Evolutionary conservation across 2,113 vertebrate species (phyloP), one percentile per base, ranked within the genome.

Genomic region (Zosterops lateralis): DNA sequence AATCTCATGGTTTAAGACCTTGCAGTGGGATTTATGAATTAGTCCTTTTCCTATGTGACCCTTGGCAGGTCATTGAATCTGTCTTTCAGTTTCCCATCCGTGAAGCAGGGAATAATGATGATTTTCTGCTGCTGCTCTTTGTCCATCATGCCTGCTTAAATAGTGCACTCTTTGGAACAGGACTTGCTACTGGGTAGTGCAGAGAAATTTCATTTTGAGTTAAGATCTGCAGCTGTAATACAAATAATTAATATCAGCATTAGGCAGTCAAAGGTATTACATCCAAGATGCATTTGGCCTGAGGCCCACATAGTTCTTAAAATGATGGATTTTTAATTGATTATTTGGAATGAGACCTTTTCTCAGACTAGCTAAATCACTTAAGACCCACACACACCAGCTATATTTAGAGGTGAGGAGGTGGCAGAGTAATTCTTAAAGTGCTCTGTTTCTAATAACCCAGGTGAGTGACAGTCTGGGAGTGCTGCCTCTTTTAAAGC

Each of bases 401-500:
- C 96, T 98, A 98, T 97, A 97, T 98, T 98, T 98, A 97, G 97
- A 96, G 96, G 58, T 7, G 81, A 97, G 94, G 95, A 94, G 94
- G 97, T 96, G 95, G 95, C 77, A 97, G 94, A 96, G 75, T 97
- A 96, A 97, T 97, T 97, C 93, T 97, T 97, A 93, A 96, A 97
- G 96, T 93, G 89, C 87, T 97, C 91, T 86, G 93, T 97, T 97
- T 97, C 96, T 97, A 96, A 97, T 94, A 98, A 96, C 94, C 89
- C 83, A 83, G 84, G 92, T 97, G 96, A 97, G 88, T 97, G 97
- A 97, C 97, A 98, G 87, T 65, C 87, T 91, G 90, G 87, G 96
- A 97, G 95, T 77, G 94, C 89, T 94, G 83, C 92, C 96, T 97
- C 96, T 96, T 96, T 96, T 96, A 91, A 96, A 97, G 96, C 92